Conservation (phyloP, 2,888 invertebrate genomes). For the Tipula lateralis region DNA sequence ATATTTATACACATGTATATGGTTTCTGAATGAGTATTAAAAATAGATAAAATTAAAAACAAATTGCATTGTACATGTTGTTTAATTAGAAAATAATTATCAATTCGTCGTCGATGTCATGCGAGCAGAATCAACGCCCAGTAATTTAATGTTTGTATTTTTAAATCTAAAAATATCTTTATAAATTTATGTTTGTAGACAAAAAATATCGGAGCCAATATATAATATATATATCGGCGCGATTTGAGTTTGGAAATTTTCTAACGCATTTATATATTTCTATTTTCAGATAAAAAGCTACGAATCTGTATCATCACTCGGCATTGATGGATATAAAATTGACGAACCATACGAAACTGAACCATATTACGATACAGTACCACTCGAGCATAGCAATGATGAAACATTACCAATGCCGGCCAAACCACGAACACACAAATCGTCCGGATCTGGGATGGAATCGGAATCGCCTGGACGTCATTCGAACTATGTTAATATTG, state of each 20-base stretch:
- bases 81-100: conserved; percentile 24
- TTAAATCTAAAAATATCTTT: not conserved
- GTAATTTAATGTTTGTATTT: not conserved
- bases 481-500: conserved; percentile 88
- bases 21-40: not conserved
- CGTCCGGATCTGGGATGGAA: conserved; percentile 50
- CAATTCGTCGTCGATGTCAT: conserved; percentile 11
- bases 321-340: conserved; percentile 56
- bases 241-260: not conserved
- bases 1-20: not conserved
- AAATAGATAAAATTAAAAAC: not conserved
- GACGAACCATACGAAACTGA: conserved; percentile 56
- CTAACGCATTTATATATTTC: not conserved
- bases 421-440: conserved; percentile 37
- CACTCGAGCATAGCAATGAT: conserved; percentile 61
- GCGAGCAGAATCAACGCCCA: conserved; percentile 1
- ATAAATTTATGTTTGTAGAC: not conserved
- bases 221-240: not conserved
- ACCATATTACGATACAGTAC: conserved; percentile 69
- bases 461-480: conserved; percentile 75
- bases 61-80: conserved; percentile 4
- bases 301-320: conserved; percentile 60
- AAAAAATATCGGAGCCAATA: not conserved
- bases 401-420: conserved; percentile 57
- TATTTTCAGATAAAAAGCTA: conserved; percentile 57